Evolutionary conservation across 2,888 invertebrate species (phyloP).

Genomic region (Conistra vaccinii): DNA sequence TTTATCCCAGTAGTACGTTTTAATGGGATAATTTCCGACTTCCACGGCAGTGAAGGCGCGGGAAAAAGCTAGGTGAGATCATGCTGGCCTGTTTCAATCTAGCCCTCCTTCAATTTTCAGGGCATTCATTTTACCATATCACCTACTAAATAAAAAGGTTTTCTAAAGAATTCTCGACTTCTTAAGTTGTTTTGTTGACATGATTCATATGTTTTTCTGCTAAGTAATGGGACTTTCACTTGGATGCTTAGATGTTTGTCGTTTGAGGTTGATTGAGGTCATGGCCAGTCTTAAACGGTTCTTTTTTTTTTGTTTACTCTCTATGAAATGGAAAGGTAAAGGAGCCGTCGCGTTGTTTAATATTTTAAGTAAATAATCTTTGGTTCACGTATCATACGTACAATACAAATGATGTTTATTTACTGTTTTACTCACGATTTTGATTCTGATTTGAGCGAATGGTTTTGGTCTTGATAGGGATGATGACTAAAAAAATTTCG

Average conservation of each 20-base stretch:
- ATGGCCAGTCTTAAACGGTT: slow-evolving; percentile 11
- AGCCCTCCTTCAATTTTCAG: not conserved
- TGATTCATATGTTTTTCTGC: slow-evolving; percentile 35
- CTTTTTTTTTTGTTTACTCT: slow-evolving; percentile 3
- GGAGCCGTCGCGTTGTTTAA: not conserved
- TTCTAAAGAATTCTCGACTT: not conserved
- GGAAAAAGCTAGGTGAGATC: no score
- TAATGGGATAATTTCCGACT: no score
- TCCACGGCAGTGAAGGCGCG: no score
- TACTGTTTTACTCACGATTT: not conserved
- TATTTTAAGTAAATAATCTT: slow-evolving; percentile 13
- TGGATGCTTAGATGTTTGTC: slow-evolving; percentile 11
- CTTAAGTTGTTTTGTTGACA: slow-evolving; percentile 4
- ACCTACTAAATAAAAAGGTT: not conserved
- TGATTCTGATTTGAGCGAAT: not conserved
- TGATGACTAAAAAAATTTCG: no score
- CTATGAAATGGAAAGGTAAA: slow-evolving; percentile 29
- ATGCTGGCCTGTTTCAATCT: not conserved
- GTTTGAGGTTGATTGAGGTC: slow-evolving; percentile 30
- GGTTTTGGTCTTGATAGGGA: not conserved
- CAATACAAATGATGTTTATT: no score
- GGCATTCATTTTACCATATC: not conserved
- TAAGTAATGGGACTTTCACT: slow-evolving; percentile 46
- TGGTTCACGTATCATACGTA: no score
- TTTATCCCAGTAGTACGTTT: no score